Base-by-base conservation (phyloP, 2,797 vertebrate species). In the Pampus argenteus region DNA sequence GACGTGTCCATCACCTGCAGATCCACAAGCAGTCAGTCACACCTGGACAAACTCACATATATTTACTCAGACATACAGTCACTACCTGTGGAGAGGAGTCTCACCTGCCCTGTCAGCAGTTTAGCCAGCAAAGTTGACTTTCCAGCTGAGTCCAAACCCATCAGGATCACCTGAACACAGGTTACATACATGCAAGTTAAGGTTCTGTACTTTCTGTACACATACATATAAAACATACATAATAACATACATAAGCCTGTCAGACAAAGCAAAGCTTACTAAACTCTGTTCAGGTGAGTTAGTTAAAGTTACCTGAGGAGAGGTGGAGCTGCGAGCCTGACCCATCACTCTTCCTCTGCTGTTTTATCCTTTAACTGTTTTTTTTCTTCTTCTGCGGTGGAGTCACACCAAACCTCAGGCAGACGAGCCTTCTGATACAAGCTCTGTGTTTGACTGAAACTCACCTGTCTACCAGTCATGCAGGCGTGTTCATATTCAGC, bases 1-100 rank as follows among this genome's bases (percentile, higher is more conserved):
- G 94, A 94, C 0, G 96, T 98, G 20, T 94, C 87, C 91, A 96
- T 91, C 25, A 86, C 68, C 80, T 83, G 66, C 11, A 90, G 0
- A 56, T 78, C 64, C 88, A 93, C 57, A 95, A 81, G 64, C 88
- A 66, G 92, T 94, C 25, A 93, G 2, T 49, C 25, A 59, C 42
- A 62, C 36, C 18, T 22, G 52, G 8, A 48, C n/a, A 6, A 0
- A 17, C 18, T 18, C 15, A 18, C 2, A 11, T 1, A 13, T 26
- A 38, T 38, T 38, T 13, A 38, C 36, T 14, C 36, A 10, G 54
- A 31, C 4, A 26, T 2, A 14, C 17, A 26, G 3, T 25, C 2
- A 29, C 10, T 25, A 23, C 22, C 9, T 63, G 52, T 4, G 28
- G 14, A 15, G 45, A 55, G 13, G 18, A 22, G 2, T 5, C 72